Conservation (phyloP, 2,113 vertebrate species). For the Rattus norvegicus region DNA sequence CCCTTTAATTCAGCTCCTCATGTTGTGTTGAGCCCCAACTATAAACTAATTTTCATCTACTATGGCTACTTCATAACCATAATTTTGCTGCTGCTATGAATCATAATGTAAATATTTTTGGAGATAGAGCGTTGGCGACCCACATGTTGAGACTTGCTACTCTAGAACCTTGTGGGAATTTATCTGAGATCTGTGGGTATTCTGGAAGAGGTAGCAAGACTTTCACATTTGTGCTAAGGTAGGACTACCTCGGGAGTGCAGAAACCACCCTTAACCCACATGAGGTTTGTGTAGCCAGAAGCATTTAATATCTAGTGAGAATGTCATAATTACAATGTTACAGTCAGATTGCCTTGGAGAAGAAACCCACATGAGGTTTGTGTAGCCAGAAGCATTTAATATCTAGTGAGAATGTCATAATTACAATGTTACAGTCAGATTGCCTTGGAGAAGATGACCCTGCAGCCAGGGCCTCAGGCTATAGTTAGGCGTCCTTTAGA, state of each 20-base stretch:
- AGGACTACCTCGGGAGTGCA: rapidly evolving
- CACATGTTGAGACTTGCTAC: not conserved
- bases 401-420: rapidly evolving
- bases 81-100: not conserved
- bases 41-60: not conserved
- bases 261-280: no score
- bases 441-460: rapidly evolving
- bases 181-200: rapidly evolving
- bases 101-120: not conserved
- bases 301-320: rapidly evolving
- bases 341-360: rapidly evolving
- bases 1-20: not conserved
- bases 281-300: rapidly evolving
- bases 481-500: rapidly evolving
- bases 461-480: rapidly evolving
- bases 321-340: rapidly evolving
- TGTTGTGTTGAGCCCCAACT: not conserved
- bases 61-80: not conserved
- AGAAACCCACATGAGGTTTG: no score
- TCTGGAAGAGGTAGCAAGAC: rapidly evolving
- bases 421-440: rapidly evolving
- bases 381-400: rapidly evolving
- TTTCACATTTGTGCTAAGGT: rapidly evolving
- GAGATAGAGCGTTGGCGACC: not conserved
- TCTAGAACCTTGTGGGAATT: rapidly evolving